Conservation (phyloP, 1,140 invertebrate species). For the Aphidius gifuensis region DNA sequence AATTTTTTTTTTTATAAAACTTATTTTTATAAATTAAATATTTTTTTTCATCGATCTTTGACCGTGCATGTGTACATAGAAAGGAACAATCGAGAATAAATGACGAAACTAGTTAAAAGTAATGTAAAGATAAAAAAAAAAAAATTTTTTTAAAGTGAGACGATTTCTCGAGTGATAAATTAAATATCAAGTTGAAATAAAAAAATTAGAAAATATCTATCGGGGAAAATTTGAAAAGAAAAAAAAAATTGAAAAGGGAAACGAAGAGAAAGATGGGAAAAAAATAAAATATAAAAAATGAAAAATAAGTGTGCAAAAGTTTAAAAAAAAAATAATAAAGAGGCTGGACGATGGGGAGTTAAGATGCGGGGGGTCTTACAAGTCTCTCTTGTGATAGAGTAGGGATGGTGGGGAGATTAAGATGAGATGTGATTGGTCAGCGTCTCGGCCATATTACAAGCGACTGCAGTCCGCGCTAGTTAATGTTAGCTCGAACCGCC, state of each 20-base stretch:
- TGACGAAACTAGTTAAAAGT: neutral
- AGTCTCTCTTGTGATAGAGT: constrained; percentile 22
- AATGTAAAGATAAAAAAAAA: no score
- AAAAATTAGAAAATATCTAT: neutral
- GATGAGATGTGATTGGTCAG: constrained; percentile 49
- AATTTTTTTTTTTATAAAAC: no score
- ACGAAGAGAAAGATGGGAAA: constrained; percentile 14
- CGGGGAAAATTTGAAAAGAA: no score
- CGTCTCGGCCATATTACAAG: constrained; percentile 54
- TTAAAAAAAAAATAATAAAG: constrained; percentile 23
- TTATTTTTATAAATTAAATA: no score
- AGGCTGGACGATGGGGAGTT: constrained; percentile 30
- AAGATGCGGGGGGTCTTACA: constrained; percentile 31
- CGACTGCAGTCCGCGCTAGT: constrained; percentile 50
- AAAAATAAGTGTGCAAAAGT: constrained; percentile 7
- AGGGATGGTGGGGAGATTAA: constrained; percentile 28
- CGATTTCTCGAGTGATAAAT: no score
- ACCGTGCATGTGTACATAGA: no score
- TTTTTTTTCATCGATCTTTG: no score
- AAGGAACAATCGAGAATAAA: neutral
- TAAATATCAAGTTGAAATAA: no score
- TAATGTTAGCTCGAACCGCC: constrained; percentile 51
- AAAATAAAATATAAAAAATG: constrained; percentile 12
- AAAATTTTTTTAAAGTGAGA: no score
- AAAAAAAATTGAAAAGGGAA: constrained; percentile 1